Percentiles rank a stretch among this genome's conserved stretches.
Evolutionary conservation across 2,797 vertebrate genomes (phyloP).

Genomic region (Apogon hyalosoma): DNA sequence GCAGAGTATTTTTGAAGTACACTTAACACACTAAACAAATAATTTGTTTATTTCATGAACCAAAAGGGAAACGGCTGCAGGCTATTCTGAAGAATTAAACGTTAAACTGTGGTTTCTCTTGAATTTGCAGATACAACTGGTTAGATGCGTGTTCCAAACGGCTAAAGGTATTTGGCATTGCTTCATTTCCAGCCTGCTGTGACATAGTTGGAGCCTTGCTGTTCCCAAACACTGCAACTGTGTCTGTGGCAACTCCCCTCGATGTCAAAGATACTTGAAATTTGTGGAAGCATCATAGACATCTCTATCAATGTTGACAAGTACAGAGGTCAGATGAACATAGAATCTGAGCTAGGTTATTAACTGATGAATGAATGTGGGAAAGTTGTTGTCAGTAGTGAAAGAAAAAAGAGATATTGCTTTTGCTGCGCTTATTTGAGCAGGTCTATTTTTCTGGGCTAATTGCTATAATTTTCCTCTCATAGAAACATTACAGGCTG

Average conservation of each 20-base stretch:
- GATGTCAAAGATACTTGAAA: constrained; percentile 19
- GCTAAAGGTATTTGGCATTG: constrained; percentile 8
- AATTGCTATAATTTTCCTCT: constrained; percentile 32
- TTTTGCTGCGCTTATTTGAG: constrained; percentile 15
- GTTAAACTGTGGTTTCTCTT: background rate
- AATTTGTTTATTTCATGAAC: too few species aligned
- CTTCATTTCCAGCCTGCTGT: background rate
- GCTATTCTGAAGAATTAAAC: background rate
- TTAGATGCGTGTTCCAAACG: background rate
- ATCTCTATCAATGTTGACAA: background rate
- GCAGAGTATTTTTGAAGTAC: background rate
- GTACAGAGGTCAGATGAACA: background rate
- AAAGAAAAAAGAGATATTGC: background rate
- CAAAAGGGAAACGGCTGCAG: too few species aligned
- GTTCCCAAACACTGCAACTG: background rate
- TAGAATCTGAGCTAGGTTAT: background rate
- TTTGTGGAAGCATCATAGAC: constrained; percentile 29
- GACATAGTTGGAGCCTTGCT: constrained; percentile 1
- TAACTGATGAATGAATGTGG: background rate
- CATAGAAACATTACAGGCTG: constrained; percentile 29
- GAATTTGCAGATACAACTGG: background rate
- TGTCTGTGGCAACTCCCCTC: constrained; percentile 2
- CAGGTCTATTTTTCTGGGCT: constrained; percentile 28
- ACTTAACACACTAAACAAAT: too few species aligned
- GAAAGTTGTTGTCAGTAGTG: constrained; percentile 2